Evolutionary conservation across 2,797 vertebrate genomes (phyloP).

Genomic region (Periophthalmus magnuspinnatus): DNA sequence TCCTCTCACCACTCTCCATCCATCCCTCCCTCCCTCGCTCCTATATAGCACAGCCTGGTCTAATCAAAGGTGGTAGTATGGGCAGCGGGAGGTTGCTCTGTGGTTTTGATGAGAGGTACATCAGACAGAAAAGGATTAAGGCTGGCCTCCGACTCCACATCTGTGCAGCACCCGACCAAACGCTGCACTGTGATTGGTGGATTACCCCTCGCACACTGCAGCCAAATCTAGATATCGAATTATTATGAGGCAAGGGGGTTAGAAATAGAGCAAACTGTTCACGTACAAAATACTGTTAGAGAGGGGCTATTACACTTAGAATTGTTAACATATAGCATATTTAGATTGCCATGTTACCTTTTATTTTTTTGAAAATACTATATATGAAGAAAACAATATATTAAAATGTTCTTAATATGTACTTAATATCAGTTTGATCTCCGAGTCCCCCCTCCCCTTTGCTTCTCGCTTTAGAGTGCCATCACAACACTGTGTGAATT

Average conservation of each 20-base stretch:
- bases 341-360: too few relatives aligned
- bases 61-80: constrained; percentile 54
- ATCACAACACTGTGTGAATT: too few relatives aligned
- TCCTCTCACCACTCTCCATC: not conserved
- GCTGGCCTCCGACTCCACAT: constrained; percentile 65
- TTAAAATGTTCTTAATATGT: too few relatives aligned
- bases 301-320: too few relatives aligned
- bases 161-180: constrained; percentile 58
- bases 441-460: too few relatives aligned
- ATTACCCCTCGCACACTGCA: constrained; percentile 45
- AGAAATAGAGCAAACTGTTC: not conserved
- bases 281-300: not conserved
- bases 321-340: too few relatives aligned
- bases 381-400: too few relatives aligned
- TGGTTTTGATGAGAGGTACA: constrained; percentile 52
- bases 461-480: too few relatives aligned
- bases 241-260: constrained; percentile 51
- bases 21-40: not conserved
- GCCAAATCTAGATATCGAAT: constrained; percentile 57
- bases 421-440: too few relatives aligned
- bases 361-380: too few relatives aligned
- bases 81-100: constrained; percentile 35
- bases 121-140: constrained; percentile 67
- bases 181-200: constrained; percentile 59
- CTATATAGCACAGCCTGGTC: not conserved